Percentiles rank a stretch among this genome's conserved stretches.
phyloP scores from a whole-genome alignment of 2,888 invertebrate species.

The Electrophaes corylata region DNA sequence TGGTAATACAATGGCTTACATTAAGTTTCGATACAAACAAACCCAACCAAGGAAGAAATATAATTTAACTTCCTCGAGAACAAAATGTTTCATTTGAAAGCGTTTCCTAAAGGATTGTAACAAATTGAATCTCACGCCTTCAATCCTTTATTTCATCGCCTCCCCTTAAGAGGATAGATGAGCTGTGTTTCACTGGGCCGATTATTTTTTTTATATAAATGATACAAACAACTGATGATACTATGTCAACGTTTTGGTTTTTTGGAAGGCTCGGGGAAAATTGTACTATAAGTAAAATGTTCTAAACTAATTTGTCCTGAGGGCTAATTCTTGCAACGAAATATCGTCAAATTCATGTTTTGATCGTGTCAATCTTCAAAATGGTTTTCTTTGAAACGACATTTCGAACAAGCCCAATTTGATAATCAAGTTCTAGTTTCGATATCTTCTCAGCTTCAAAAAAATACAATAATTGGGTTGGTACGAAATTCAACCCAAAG shows the following conservation, averaged over 20 bases:
- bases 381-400: too few relatives aligned
- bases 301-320: too few relatives aligned
- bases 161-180: conserved; percentile 51
- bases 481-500: too few relatives aligned
- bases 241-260: neutral
- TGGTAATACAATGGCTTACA: conserved; percentile 59
- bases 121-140: conserved; percentile 79
- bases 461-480: too few relatives aligned
- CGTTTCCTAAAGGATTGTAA: conserved; percentile 75
- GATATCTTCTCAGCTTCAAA: too few relatives aligned
- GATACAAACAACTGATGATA: neutral
- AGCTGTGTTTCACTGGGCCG: neutral
- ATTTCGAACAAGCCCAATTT: too few relatives aligned
- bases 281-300: too few relatives aligned
- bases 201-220: neutral
- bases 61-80: conserved; percentile 74
- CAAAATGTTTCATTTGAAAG: conserved; percentile 76
- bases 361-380: too few relatives aligned
- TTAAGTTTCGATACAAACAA: conserved; percentile 65
- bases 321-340: too few relatives aligned
- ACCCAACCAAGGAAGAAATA: conserved; percentile 66
- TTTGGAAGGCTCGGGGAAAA: too few relatives aligned
- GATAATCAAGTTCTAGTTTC: too few relatives aligned
- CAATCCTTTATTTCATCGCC: conserved; percentile 78
- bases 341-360: too few relatives aligned